Evolutionary conservation across 1,140 invertebrate genomes (phyloP), one percentile per base, ranked within the genome.

Genomic region (Triops cancriformis): DNA sequence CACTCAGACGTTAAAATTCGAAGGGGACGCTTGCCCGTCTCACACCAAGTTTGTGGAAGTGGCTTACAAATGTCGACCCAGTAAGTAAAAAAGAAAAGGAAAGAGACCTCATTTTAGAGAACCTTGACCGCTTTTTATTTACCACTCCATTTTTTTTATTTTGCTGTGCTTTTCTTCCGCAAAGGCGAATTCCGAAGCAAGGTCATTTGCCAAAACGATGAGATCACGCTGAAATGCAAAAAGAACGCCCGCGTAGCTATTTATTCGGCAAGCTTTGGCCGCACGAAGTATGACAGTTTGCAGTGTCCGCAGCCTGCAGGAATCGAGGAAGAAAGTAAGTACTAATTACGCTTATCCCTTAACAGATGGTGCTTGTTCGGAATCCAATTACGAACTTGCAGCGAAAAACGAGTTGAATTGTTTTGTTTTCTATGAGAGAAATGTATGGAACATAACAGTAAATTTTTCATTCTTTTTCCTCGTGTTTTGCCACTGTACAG

Each of bases 11-110:
- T 43, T 76, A 10, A 84, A 90, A 64, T 94, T 95, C 82, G 90
- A 91, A 37, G 88, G 89, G 4, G 94, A 97, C 85, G 94, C 94
- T 0, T 97, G 95, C 84, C 94, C 94, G 31, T 91, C 91, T 45
- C 74, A 79, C 10, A 87, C 90, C 37, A 96, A 96, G 86, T 95
- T 94, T 84, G 92, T 96, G 80, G 93, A 96, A 86, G 91, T 97
- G 28, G 93, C 93, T 79, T 97, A 94, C 86, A 96, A 96, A 86
- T 98, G 95, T 87, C 89, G 93, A 85, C 95, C 95, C 83, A 94
- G 95, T 97, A 88, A 95, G 94, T 94, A 10, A 18, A 18, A 64
- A 64, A 3, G 18, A 64, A 77, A 64, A 0, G 6, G 75, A 72
- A 77, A 73, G 3, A 73, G 43, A 77, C 51, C n/a, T n/a, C 73